Evolutionary conservation across 92 coral and sea anemone genomes (phyloP).

Genomic region (Phenganax stokvisi): DNA sequence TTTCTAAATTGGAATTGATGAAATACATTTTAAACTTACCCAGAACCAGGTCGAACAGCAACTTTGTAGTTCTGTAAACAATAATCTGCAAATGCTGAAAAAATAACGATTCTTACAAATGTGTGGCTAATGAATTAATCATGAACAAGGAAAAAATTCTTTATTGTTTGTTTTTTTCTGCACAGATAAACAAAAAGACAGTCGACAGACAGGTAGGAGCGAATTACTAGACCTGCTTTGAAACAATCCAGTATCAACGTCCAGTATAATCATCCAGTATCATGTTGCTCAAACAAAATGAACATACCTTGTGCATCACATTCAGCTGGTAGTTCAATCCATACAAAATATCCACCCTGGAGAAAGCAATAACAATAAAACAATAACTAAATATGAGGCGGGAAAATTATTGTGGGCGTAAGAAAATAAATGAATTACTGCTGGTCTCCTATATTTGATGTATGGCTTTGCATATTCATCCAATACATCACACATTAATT

Average conservation of each 20-base stretch:
- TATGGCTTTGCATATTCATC: conserved; percentile 61
- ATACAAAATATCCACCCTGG: conserved; percentile 81
- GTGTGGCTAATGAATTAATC: too few relatives aligned
- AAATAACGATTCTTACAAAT: too few relatives aligned
- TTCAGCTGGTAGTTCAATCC: conserved; percentile 65
- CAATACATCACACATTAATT: conserved; percentile 67
- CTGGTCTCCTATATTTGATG: conserved; percentile 58
- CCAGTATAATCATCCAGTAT: neutral
- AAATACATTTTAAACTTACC: conserved; percentile 11
- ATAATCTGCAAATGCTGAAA: conserved; percentile 24
- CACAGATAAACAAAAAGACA: too few relatives aligned
- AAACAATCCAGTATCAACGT: too few relatives aligned
- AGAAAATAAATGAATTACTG: neutral
- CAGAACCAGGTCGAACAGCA: conserved; percentile 54
- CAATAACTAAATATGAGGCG: neutral
- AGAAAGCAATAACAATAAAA: neutral
- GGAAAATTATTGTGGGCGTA: neutral
- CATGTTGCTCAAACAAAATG: neutral
- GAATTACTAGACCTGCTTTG: neutral
- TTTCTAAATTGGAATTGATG: too few relatives aligned
- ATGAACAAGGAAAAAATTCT: too few relatives aligned
- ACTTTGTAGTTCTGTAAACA: conserved; percentile 65
- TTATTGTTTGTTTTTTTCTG: too few relatives aligned
- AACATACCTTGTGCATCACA: conserved; percentile 53
- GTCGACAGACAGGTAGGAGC: too few relatives aligned